phyloP scores from a whole-genome alignment of 1,140 invertebrate species.

The Akabosia matsudoensis region DNA sequence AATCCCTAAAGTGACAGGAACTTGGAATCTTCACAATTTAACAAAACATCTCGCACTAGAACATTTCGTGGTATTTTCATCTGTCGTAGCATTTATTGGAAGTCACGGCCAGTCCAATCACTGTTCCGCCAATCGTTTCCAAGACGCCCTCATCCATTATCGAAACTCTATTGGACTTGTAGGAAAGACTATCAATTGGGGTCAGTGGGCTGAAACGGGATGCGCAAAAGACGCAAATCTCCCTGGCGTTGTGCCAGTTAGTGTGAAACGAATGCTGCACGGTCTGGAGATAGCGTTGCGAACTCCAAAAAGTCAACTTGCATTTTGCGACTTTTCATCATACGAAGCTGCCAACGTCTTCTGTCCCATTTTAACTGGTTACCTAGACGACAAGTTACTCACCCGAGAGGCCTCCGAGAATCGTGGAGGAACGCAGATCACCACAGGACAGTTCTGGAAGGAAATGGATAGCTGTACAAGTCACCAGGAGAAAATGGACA shows the following conservation, averaged over 20 bases:
- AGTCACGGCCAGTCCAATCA: background rate
- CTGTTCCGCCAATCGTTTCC: background rate
- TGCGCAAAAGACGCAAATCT: background rate
- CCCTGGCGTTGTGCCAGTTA: background rate
- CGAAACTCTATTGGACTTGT: background rate
- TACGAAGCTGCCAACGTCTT: too few relatives aligned
- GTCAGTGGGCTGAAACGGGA: background rate
- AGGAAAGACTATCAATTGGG: background rate
- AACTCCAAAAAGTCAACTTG: background rate
- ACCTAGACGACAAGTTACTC: too few relatives aligned
- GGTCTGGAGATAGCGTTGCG: background rate
- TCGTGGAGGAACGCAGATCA: too few relatives aligned
- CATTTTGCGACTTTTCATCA: background rate
- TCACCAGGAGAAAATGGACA: background rate
- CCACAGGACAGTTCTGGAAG: constrained; percentile 6
- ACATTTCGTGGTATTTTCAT: background rate
- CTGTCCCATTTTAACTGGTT: too few relatives aligned
- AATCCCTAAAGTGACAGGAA: background rate
- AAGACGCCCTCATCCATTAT: background rate
- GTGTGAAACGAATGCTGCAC: background rate
- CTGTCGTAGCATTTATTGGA: background rate
- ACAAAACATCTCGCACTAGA: background rate
- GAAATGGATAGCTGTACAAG: background rate
- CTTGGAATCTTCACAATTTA: background rate
- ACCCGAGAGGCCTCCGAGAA: too few relatives aligned